These are phyloP conservation scores for Phalacrocorax brasilianus DNA, from an alignment of 2,113 vertebrate species.

Conservation along the genomic window DNA sequence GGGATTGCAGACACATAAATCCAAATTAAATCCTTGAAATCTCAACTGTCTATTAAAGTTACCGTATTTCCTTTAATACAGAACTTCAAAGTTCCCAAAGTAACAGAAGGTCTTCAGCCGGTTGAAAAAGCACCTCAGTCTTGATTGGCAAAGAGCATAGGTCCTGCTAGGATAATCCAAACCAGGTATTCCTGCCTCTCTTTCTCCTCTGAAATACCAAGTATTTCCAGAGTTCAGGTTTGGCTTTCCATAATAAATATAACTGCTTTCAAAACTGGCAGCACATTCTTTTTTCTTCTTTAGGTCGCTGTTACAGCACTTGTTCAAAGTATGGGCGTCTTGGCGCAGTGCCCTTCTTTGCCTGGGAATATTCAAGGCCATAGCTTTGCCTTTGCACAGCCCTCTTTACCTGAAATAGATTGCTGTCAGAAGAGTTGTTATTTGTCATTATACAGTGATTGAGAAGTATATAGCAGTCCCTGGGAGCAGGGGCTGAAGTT, in stretches of 20 bases:
- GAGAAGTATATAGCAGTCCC: neutral
- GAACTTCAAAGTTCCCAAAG: neutral
- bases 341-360: neutral
- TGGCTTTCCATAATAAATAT: neutral
- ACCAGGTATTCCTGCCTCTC: neutral
- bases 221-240: neutral
- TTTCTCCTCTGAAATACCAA: neutral
- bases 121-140: neutral
- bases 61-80: neutral
- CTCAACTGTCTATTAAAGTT: neutral
- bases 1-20: neutral
- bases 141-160: neutral
- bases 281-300: neutral
- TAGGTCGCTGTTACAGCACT: neutral
- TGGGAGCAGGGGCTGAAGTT: neutral
- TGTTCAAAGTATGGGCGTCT: neutral
- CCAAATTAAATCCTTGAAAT: neutral
- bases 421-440: neutral
- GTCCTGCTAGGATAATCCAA: neutral
- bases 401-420: neutral
- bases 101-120: neutral
- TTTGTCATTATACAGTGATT: neutral
- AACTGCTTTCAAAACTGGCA: neutral
- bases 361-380: neutral
- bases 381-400: neutral